phyloP scores from a whole-genome alignment of 2,113 vertebrate species.

The Odontophorus gujanensis region DNA sequence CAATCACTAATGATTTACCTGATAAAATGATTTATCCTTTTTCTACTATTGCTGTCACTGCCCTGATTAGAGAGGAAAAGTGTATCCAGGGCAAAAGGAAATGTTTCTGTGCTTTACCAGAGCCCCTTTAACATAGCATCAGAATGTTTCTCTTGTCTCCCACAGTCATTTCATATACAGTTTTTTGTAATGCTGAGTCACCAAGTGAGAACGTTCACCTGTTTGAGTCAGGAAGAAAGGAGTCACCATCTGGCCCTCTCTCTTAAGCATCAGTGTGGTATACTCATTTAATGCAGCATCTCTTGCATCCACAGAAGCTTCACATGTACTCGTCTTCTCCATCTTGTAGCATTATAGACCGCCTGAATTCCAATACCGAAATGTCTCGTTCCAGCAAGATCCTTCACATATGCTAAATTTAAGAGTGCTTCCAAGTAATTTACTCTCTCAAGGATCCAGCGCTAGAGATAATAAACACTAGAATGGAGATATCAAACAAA shows the following conservation, averaged over 20 bases:
- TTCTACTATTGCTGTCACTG: background rate
- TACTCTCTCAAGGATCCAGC: background rate
- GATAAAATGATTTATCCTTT: background rate
- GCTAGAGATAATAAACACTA: slow-evolving; percentile 67
- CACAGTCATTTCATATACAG: background rate
- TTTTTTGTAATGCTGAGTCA: background rate
- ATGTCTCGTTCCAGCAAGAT: slow-evolving; percentile 40
- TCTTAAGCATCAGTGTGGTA: background rate
- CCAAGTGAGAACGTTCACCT: background rate
- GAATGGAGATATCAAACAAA: slow-evolving; percentile 46
- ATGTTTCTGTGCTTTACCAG: background rate
- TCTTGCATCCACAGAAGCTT: background rate
- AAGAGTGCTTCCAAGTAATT: slow-evolving; percentile 37
- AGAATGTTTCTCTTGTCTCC: background rate
- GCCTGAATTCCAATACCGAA: background rate
- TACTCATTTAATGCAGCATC: background rate
- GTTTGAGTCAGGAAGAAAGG: background rate
- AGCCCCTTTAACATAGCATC: background rate
- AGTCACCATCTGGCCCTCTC: background rate
- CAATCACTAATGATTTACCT: background rate
- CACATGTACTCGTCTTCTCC: background rate
- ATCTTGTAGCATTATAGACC: background rate
- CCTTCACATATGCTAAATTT: slow-evolving; percentile 44
- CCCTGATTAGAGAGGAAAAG: background rate
- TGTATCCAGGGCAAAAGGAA: background rate